These are phyloP conservation scores for Ochotona curzoniae DNA, from an alignment of 2,113 vertebrate genomes.

Conservation along the genomic window DNA sequence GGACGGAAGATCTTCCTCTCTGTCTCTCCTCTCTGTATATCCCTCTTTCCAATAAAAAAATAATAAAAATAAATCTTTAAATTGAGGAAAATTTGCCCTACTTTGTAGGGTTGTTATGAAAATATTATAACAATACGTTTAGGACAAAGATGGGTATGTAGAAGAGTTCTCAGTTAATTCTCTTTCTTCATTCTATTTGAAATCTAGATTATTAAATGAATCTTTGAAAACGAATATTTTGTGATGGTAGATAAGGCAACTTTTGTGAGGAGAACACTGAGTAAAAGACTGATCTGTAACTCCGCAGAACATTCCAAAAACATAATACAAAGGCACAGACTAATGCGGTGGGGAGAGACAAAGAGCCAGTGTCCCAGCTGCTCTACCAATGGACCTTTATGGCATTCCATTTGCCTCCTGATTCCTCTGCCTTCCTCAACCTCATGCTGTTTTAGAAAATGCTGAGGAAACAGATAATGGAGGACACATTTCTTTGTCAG, in stretches of 20 bases:
- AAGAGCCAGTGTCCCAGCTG: neutral
- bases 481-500: slow-evolving; percentile 43
- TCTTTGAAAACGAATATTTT: slow-evolving; percentile 4
- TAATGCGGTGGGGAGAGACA: neutral
- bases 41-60: too few species aligned
- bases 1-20: too few species aligned
- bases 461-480: slow-evolving; percentile 56
- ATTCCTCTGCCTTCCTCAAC: slow-evolving; percentile 22
- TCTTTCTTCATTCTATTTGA: slow-evolving; percentile 39
- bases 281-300: slow-evolving; percentile 32
- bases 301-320: neutral
- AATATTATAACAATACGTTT: slow-evolving; percentile 23
- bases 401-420: neutral
- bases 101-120: neutral
- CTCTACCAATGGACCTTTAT: neutral
- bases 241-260: neutral
- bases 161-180: neutral
- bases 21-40: too few species aligned
- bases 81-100: neutral
- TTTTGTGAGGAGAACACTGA: slow-evolving; percentile 38
- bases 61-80: too few species aligned
- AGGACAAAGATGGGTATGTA: neutral
- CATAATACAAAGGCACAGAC: neutral
- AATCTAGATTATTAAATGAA: slow-evolving; percentile 22
- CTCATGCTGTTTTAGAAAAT: slow-evolving; percentile 10